These are phyloP conservation scores for Ariolimax columbianus DNA, from an alignment of 2,888 invertebrate genomes.

Conservation along the genomic window DNA sequence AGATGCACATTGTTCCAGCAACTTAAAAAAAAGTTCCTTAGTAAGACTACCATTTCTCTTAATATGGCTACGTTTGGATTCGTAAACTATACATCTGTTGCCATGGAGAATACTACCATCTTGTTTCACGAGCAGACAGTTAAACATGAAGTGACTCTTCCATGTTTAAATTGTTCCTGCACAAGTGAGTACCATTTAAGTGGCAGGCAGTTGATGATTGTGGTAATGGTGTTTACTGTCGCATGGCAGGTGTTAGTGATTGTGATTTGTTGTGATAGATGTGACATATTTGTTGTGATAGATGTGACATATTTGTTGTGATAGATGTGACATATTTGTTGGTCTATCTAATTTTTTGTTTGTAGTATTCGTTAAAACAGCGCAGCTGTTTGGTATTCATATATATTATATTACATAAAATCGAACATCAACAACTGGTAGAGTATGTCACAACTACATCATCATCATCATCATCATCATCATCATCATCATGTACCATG, in stretches of 20 bases:
- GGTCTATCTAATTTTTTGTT: no score
- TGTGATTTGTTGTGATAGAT: no score
- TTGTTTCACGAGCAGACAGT: background rate
- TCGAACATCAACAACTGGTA: no score
- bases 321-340: no score
- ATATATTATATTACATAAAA: no score
- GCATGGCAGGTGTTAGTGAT: background rate
- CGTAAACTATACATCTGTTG: background rate
- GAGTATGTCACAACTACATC: no score
- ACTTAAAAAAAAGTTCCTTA: background rate
- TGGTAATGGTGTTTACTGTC: background rate
- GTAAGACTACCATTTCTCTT: background rate
- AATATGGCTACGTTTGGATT: background rate
- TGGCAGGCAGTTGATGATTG: background rate
- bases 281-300: no score
- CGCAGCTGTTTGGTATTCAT: no score
- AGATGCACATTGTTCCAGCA: background rate
- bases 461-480: no score
- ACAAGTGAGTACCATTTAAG: background rate
- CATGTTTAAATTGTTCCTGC: background rate
- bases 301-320: no score
- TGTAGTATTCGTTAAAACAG: no score
- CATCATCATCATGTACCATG: no score
- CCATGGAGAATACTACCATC: background rate
- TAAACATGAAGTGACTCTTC: background rate